Evolutionary conservation across 2,797 vertebrate species (phyloP).

Genomic region (Diceros bicornis): DNA sequence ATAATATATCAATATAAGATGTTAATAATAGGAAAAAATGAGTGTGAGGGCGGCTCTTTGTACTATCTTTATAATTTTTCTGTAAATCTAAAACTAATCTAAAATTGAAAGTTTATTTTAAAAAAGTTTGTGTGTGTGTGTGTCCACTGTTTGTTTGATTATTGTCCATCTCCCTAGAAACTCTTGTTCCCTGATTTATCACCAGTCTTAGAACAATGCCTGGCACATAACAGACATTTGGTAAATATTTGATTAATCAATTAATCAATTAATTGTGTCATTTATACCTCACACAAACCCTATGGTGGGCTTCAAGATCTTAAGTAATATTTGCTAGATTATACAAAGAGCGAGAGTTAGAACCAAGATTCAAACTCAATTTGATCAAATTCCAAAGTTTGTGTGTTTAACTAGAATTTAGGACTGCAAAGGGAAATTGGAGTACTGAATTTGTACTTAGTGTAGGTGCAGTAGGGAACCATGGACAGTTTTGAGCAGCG

Average conservation of each 20-base stretch:
- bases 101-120: not conserved
- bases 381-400: not conserved
- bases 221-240: not conserved
- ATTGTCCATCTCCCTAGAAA: not conserved
- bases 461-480: not conserved
- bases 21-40: not conserved
- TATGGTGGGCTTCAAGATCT: not conserved
- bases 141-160: not conserved
- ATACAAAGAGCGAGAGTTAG: not conserved
- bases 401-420: not conserved
- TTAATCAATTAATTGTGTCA: not conserved
- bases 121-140: not conserved
- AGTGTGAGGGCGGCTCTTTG: not conserved
- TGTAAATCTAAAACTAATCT: not conserved
- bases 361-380: not conserved
- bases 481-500: not conserved
- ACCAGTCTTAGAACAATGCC: not conserved
- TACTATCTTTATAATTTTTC: not conserved
- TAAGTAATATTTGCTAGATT: not conserved
- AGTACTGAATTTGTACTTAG: not conserved
- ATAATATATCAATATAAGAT: not conserved
- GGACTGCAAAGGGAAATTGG: not conserved
- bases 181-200: not conserved
- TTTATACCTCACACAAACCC: not conserved
- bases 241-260: conserved; percentile 39